phyloP scores from a whole-genome alignment of 2,113 vertebrate genomes.

The Ascaphus truei region DNA sequence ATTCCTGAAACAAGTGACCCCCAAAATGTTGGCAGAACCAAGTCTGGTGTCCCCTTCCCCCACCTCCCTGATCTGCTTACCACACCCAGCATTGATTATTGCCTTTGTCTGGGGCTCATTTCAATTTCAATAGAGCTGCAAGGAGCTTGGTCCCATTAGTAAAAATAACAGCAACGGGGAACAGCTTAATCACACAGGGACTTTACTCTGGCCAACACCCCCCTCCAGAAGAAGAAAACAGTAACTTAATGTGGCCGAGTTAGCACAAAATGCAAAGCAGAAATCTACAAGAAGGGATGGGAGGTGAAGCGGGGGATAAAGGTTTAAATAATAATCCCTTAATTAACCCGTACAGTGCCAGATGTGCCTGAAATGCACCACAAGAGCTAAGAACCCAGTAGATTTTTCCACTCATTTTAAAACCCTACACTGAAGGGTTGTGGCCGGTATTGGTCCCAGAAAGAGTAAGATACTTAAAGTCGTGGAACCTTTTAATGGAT shows the following conservation, averaged over 20 bases:
- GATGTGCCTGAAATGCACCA: background rate
- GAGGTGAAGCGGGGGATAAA: background rate
- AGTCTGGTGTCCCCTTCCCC: background rate
- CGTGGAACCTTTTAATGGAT: too few relatives aligned
- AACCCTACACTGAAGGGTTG: too few relatives aligned
- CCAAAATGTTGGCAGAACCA: background rate
- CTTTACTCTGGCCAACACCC: slow-evolving; percentile 9
- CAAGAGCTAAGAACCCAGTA: too few relatives aligned
- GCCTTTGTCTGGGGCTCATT: slow-evolving; percentile 34
- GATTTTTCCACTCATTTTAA: too few relatives aligned
- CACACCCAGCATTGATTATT: slow-evolving; percentile 33
- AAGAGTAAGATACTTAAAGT: too few relatives aligned
- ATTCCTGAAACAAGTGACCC: background rate
- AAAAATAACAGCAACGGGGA: slow-evolving; percentile 26
- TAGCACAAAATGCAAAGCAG: slow-evolving; percentile 24
- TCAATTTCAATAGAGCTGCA: slow-evolving; percentile 33
- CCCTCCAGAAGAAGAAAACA: slow-evolving; percentile 17
- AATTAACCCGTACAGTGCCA: background rate
- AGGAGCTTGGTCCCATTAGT: slow-evolving; percentile 30
- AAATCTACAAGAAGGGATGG: background rate
- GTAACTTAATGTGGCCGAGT: slow-evolving; percentile 20
- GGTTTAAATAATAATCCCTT: background rate
- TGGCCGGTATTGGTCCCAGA: too few relatives aligned
- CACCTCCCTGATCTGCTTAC: slow-evolving; percentile 12
- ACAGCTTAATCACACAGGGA: slow-evolving; percentile 25